These are phyloP conservation scores for Pelecanus crispus DNA, from an alignment of 2,113 vertebrate species.

Conservation along the genomic window DNA sequence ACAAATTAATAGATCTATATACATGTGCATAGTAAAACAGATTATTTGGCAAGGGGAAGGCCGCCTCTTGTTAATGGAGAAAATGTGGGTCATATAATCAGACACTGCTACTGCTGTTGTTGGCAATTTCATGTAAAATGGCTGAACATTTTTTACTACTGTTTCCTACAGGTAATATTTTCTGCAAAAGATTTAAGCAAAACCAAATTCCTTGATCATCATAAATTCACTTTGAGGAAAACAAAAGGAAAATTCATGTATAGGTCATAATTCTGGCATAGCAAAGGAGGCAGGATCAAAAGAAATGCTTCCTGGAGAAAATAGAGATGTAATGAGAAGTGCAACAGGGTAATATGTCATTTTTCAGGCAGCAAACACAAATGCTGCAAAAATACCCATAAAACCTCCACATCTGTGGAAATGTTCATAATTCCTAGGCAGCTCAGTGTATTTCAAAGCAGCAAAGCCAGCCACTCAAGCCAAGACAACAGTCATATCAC, in stretches of 20 bases:
- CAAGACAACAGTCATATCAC: not conserved
- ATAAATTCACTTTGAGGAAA: not conserved
- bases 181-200: not conserved
- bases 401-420: not conserved
- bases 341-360: not conserved
- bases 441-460: not conserved
- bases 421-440: not conserved
- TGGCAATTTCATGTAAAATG: not conserved
- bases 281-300: not conserved
- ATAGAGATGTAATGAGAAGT: not conserved
- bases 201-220: not conserved
- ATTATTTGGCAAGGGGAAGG: not conserved
- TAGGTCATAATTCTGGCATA: not conserved
- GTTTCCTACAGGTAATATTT: not conserved
- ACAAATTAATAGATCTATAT: not conserved
- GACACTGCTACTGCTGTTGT: not conserved
- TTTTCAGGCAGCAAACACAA: conserved; percentile 5
- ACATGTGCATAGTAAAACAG: rapidly evolving
- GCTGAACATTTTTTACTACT: not conserved
- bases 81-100: not conserved
- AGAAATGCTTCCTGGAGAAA: not conserved
- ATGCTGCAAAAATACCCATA: not conserved
- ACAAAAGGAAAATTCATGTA: not conserved
- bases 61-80: not conserved
- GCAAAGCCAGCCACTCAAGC: not conserved